Evolutionary conservation across 1,140 invertebrate genomes (phyloP).

Genomic region (Nasonia vitripennis): DNA sequence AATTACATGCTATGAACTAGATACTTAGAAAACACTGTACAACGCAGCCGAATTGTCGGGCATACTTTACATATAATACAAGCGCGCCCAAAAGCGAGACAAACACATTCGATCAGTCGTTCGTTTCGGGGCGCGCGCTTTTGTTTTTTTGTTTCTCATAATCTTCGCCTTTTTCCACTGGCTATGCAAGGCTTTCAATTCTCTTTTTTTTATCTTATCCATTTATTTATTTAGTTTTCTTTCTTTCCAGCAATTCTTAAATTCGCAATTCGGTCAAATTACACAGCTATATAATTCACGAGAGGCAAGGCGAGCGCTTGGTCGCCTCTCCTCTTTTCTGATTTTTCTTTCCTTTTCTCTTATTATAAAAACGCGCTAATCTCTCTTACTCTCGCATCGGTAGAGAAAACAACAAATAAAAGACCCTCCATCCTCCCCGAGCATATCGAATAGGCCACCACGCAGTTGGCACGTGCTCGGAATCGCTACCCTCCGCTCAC

Average conservation of each 20-base stretch:
- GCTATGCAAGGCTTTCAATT: constrained; percentile 58
- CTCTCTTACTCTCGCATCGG: constrained; percentile 25
- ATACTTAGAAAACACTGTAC: constrained; percentile 77
- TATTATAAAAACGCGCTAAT: constrained; percentile 37
- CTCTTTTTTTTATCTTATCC: constrained; percentile 41
- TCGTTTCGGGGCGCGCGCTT: constrained; percentile 55
- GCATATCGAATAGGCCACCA: constrained; percentile 28
- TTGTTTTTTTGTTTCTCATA: constrained; percentile 42
- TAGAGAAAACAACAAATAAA: constrained; percentile 34
- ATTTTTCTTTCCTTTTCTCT: not conserved
- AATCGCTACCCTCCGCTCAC: constrained; percentile 2
- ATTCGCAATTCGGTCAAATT: constrained; percentile 29
- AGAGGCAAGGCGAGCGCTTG: not conserved
- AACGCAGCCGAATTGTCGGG: constrained; percentile 73
- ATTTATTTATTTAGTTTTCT: constrained; percentile 27
- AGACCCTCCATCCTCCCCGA: not conserved
- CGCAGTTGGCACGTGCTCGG: constrained; percentile 21
- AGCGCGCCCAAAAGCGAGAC: constrained; percentile 67
- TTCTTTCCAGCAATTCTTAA: not conserved
- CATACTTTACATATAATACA: constrained; percentile 76
- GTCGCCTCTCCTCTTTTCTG: not conserved
- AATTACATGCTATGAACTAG: constrained; percentile 75
- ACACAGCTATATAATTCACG: constrained; percentile 24
- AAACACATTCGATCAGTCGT: constrained; percentile 54
- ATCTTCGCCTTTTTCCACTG: constrained; percentile 59